Conservation (phyloP, 2,797 vertebrate genomes). For the Antennarius maculatus region DNA sequence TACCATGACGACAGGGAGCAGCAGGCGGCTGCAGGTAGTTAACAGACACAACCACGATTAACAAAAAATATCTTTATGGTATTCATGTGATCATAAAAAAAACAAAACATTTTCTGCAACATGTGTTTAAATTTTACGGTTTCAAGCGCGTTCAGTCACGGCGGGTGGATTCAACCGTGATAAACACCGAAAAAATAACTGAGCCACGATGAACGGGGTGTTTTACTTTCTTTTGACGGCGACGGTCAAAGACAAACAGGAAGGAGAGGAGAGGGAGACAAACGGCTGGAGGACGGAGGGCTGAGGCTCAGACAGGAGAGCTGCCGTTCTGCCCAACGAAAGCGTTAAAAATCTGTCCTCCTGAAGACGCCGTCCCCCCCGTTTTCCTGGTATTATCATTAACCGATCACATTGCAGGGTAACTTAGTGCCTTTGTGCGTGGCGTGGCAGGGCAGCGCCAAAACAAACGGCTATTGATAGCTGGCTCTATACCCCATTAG, state of each 20-base stretch:
- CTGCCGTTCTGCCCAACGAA: too few relatives aligned
- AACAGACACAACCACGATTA: background rate
- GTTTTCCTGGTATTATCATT: background rate
- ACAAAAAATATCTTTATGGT: slow-evolving; percentile 1
- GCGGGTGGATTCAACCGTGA: background rate
- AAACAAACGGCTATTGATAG: slow-evolving; percentile 55
- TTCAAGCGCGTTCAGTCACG: background rate
- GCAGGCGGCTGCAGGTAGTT: background rate
- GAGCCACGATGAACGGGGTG: background rate
- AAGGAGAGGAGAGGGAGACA: too few relatives aligned
- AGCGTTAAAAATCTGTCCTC: background rate
- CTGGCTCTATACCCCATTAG: slow-evolving; percentile 42
- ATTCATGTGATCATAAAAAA: slow-evolving; percentile 1
- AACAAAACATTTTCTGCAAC: background rate
- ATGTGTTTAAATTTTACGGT: slow-evolving; percentile 4
- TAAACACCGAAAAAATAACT: background rate
- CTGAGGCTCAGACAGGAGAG: background rate
- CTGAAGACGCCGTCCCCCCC: too few relatives aligned
- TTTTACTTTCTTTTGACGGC: background rate
- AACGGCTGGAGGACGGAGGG: background rate
- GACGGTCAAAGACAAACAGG: background rate
- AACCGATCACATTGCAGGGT: background rate
- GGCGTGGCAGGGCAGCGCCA: slow-evolving; percentile 26
- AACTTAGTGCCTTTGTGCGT: slow-evolving; percentile 11
- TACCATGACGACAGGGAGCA: slow-evolving; percentile 43